These are phyloP conservation scores for Philantomba maxwellii DNA, from an alignment of 2,113 vertebrate species.

Conservation along the genomic window DNA sequence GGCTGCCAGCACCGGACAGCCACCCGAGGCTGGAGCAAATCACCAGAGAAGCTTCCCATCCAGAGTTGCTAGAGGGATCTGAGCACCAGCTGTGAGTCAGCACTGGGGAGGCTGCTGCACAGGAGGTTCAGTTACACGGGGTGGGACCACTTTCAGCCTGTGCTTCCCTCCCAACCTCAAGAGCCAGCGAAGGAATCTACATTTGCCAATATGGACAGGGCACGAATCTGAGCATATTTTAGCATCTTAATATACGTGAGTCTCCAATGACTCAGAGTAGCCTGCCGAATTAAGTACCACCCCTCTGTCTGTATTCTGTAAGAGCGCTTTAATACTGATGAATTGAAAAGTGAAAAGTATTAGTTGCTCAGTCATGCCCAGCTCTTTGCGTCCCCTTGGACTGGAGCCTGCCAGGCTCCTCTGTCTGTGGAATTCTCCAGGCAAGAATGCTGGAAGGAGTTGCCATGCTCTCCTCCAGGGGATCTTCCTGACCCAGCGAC, in stretches of 20 bases:
- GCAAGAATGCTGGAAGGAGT: neutral
- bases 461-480: neutral
- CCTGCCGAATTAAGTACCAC: neutral
- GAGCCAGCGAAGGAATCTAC: neutral
- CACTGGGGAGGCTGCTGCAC: neutral
- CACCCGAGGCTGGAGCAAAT: neutral
- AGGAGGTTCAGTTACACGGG: neutral
- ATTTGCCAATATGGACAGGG: neutral
- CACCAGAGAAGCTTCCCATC: neutral
- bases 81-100: neutral
- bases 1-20: neutral
- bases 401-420: neutral
- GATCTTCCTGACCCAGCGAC: neutral
- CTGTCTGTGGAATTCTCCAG: neutral
- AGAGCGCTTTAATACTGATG: neutral
- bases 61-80: neutral
- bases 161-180: neutral
- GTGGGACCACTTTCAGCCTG: neutral
- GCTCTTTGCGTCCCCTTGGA: neutral
- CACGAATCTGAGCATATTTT: neutral
- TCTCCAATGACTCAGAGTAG: neutral
- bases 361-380: neutral
- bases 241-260: neutral
- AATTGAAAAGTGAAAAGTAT: neutral
- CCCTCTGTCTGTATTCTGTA: slow-evolving; percentile 14